Conservation (phyloP, 37 sponge, comb jelly and placozoan species). For the Chondrosia reniformis region DNA sequence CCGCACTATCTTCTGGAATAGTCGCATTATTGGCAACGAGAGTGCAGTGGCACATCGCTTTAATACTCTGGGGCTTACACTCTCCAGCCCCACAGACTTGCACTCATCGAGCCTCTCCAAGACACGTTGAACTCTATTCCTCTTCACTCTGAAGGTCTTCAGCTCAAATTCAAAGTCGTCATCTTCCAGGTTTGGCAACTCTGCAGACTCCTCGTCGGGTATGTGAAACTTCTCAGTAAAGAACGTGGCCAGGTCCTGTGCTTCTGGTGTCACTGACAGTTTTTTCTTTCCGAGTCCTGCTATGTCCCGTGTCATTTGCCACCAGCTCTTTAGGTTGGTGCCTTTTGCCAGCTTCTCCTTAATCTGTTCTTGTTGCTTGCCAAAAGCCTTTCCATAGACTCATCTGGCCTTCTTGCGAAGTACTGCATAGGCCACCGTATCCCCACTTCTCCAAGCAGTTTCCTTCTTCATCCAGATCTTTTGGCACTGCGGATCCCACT, state of each 20-base stretch:
- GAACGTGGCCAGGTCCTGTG: constrained; percentile 6
- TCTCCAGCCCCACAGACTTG: constrained; percentile 3
- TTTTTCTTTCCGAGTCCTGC: not conserved
- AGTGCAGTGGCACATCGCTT: constrained; percentile 14
- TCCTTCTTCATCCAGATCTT: not conserved
- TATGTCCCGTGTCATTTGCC: constrained; percentile 20
- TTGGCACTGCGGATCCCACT: not conserved
- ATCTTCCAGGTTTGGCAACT: not conserved
- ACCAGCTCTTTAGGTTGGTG: constrained; percentile 12
- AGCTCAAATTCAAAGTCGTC: not conserved
- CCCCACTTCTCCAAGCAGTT: constrained; percentile 6
- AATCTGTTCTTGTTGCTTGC: not conserved
- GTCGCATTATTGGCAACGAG: not conserved
- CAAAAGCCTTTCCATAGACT: not conserved
- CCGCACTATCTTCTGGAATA: constrained; percentile 22
- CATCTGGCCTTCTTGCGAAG: not conserved
- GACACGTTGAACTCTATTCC: not conserved
- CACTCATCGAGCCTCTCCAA: constrained; percentile 4
- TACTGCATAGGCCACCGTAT: constrained; percentile 8
- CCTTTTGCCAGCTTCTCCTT: constrained; percentile 21
- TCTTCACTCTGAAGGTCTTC: constrained; percentile 18
- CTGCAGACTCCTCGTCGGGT: constrained; percentile 14
- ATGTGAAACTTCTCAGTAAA: constrained; percentile 19
- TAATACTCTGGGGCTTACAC: constrained; percentile 8
- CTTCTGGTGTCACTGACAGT: not conserved